Evolutionary conservation across 2,888 invertebrate species (phyloP), one percentile per base, ranked within the genome.

Genomic region (Catocala fraxini): DNA sequence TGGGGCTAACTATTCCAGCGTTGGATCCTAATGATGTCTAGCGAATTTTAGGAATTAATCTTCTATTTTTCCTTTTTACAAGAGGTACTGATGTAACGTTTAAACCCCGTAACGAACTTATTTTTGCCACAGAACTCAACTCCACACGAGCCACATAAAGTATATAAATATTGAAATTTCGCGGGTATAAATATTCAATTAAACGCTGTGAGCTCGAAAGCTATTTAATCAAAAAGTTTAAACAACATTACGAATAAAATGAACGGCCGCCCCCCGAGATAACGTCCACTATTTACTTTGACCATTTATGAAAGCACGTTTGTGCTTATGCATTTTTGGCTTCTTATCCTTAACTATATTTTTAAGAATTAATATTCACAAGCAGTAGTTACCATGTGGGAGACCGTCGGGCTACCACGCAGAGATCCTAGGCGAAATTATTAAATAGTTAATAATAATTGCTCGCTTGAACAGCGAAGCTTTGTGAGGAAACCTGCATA

Each of bases 211-310:
- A 10, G 15, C 47, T 41, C 35, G 6, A 12, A 34, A 63, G 66
- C 60, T 70, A 58, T 69, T 66, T 66, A 63, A 70, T 66, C 47
- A 73, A 63, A 71, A 65, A 56, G 56, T 56, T 48, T 48, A 12
- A 42, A 56, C 25, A 56, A 25, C 33, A 55, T 55, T 25, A 55
- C 47, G 25, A 41, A 7, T 34, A 43, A 47, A 11, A 47, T 39
- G 47, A 4, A 9, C 15, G 6, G 35, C 10, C 5, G 15, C n/a
- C n/a, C n/a, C n/a, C n/a, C n/a, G 55, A 1, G n/a, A n/a, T n/a
- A 35, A 47, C 4, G 45, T 4, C 4, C 47, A 55, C 55, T 55
- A 47, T 55, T 47, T 48, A 47, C 35, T 55, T 39, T n/a, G 54
- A 34, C 12, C 7, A 35, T 34, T 34, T 54, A 6, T 3, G 11